phyloP scores from a whole-genome alignment of 2,113 vertebrate genomes.

The Guaruba guarouba region DNA sequence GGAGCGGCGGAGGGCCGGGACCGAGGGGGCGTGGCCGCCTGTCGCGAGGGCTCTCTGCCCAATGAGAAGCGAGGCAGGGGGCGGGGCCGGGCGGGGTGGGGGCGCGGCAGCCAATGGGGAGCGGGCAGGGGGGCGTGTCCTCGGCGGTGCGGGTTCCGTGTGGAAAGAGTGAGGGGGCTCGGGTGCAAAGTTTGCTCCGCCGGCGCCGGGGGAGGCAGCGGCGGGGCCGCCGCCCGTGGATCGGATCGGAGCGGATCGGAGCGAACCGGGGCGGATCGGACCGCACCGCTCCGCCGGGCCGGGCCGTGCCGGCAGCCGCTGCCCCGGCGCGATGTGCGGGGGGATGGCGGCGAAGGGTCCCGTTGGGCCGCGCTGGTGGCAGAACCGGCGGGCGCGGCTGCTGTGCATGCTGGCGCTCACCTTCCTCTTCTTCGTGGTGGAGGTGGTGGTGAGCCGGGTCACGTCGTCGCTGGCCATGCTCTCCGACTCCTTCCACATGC shows the following conservation, averaged over 20 bases:
- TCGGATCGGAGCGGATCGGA: accelerated
- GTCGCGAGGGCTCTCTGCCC: too few relatives aligned
- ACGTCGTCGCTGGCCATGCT: conserved; percentile 95
- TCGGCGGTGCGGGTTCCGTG: conserved; percentile 78
- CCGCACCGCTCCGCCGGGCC: too few relatives aligned
- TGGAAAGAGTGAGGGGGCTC: conserved; percentile 89
- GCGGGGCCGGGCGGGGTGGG: too few relatives aligned
- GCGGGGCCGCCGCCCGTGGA: background rate
- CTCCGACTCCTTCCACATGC: conserved; percentile 98
- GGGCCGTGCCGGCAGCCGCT: background rate
- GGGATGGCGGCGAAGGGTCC: conserved; percentile 61
- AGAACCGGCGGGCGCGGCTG: conserved; percentile 83
- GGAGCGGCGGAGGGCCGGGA: too few relatives aligned
- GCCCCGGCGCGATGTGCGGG: conserved; percentile 3
- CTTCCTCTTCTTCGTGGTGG: conserved; percentile 92
- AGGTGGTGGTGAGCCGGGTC: conserved; percentile 92
- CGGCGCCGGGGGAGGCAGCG: conserved; percentile 81
- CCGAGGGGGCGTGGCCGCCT: too few relatives aligned
- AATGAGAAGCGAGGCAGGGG: too few relatives aligned
- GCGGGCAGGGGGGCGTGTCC: too few relatives aligned
- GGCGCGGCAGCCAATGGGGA: too few relatives aligned
- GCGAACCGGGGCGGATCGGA: too few relatives aligned
- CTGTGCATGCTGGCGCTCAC: conserved; percentile 93
- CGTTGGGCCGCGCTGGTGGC: conserved; percentile 74
- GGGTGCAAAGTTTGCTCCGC: conserved; percentile 99